Evolutionary conservation across 2,888 invertebrate species (phyloP), one percentile per base, ranked within the genome.

Genomic region (Myopa testacea): DNA sequence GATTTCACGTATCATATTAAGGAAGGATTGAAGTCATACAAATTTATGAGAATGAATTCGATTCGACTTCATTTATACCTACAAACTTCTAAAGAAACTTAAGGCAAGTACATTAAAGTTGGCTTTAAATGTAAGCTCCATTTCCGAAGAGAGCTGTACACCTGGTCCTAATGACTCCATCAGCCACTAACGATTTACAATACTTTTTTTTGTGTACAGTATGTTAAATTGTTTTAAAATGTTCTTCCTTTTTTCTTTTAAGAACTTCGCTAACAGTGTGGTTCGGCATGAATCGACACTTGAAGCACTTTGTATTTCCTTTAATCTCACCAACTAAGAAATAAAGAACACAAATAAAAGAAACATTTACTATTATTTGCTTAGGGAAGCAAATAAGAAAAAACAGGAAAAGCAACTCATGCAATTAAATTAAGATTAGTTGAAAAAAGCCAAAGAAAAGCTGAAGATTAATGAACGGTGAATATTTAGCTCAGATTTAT

Each of bases 391-490:
- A 62, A 60, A 50, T 76, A 74, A 69, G 72, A n/a, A 76, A 60
- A 70, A 58, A 72, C 38, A 65, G 62, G 67, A 74, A 37, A 69
- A 78, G 74, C 76, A 63, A 78, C 63, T 79, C 81, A 80, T 81
- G 80, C 81, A 81, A 81, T 81, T 80, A 81, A 80, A 78, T 79
- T 76, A 80, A 72, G 70, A 79, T 81, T 74, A 81, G 81, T 45
- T 16, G 37, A n/a, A 16, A 26, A 71, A 52, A 34, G 50, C 12
- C 2, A 72, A 60, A 45, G 40, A n/a, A n/a, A 40, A 81, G 84
- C 85, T 84, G 78, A 85, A 86, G 86, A 86, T 86, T 85, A 86
- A 85, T 85, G 86, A 81, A 81, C 26, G 34, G 40, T 26, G 6
- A 45, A 45, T 62, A 62, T 63, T 63, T n/a, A 63, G 26, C 63